Evolutionary conservation across 2,888 invertebrate genomes (phyloP).

Genomic region (Spodoptera picta): DNA sequence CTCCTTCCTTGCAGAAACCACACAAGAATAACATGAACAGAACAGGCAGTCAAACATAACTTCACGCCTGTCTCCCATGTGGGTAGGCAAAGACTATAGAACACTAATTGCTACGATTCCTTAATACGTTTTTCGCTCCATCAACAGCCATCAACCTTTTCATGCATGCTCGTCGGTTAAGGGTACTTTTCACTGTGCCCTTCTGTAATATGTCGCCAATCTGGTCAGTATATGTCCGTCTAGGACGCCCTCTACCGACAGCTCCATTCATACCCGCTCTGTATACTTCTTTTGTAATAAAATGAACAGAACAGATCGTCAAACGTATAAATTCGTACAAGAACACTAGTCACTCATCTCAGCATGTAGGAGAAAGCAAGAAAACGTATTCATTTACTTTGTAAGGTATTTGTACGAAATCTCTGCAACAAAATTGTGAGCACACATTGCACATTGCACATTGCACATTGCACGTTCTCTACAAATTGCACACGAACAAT

Average conservation of each 20-base stretch:
- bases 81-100: no score
- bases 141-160: no score
- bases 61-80: no score
- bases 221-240: no score
- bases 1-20: neutral
- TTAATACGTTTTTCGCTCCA: no score
- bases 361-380: slow-evolving; percentile 14
- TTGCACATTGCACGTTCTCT: slow-evolving; percentile 32
- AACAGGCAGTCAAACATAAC: neutral
- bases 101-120: no score
- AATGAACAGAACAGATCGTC: neutral
- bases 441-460: slow-evolving; percentile 9
- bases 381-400: slow-evolving; percentile 38
- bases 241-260: no score
- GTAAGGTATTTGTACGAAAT: slow-evolving; percentile 29
- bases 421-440: slow-evolving; percentile 15
- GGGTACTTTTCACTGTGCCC: no score
- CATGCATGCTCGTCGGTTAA: no score
- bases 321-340: slow-evolving; percentile 21
- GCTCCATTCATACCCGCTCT: no score
- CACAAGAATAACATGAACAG: neutral
- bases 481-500: slow-evolving; percentile 53
- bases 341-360: slow-evolving; percentile 31
- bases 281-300: neutral
- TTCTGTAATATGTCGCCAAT: no score